Evolutionary conservation across 2,797 vertebrate genomes (phyloP).

Genomic region (Halcyon leucocephala): DNA sequence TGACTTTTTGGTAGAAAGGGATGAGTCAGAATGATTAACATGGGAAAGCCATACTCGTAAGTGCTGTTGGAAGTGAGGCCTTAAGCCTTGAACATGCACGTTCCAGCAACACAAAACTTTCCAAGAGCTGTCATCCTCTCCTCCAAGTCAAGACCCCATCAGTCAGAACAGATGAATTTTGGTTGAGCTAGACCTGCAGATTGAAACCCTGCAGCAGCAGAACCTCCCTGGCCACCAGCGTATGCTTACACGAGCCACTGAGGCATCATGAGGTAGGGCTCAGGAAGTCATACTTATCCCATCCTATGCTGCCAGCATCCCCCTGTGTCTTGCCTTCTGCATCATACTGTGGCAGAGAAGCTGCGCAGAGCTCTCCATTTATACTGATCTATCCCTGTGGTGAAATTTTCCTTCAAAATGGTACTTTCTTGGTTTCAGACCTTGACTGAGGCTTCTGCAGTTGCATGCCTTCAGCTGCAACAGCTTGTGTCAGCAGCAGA

Average conservation of each 20-base stretch:
- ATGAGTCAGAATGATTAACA: background rate
- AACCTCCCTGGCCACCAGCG: fast-evolving
- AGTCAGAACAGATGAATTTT: background rate
- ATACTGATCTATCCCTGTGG: background rate
- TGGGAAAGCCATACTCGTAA: background rate
- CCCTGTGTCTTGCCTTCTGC: background rate
- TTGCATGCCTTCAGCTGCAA: background rate
- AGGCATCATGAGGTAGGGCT: background rate
- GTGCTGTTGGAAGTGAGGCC: background rate
- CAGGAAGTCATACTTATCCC: background rate
- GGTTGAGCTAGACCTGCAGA: background rate
- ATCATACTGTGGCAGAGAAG: background rate
- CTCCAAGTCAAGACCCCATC: background rate
- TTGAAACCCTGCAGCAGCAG: background rate
- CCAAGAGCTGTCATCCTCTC: background rate
- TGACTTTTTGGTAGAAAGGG: background rate
- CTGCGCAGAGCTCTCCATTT: background rate
- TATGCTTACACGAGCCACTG: background rate
- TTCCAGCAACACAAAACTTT: background rate
- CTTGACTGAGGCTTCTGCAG: background rate
- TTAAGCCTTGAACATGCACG: background rate
- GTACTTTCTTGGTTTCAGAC: background rate
- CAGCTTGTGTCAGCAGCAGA: background rate
- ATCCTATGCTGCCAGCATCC: background rate
- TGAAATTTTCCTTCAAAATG: background rate